Base-by-base conservation (phyloP, 2,888 invertebrate species). In the Apodemia duryi region DNA sequence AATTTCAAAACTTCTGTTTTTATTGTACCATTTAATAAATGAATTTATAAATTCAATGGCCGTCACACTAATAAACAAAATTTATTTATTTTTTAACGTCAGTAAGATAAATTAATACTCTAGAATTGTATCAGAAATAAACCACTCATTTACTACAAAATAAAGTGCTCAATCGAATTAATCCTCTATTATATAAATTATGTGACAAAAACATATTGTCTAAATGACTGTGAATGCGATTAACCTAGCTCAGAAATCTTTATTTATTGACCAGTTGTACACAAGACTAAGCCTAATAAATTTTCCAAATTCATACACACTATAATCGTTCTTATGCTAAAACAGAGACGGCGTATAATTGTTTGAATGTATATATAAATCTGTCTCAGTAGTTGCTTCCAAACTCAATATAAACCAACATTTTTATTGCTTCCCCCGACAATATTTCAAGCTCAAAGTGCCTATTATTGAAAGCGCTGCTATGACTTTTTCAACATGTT, bases 141-240 rank as follows among this genome's bases (percentile, higher is more conserved):
- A 80, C 79, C 79, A 74, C 75, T 77, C 74, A 70, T 61, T 63
- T 65, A 70, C 69, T 73, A 75, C 69, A 73, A 81, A 82, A 86
- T 84, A 84, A 86, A 85, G 84, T 79, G 83, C 77, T 78, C 75
- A 81, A 85, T 84, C 79, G 82, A 77, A 85, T 83, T 82, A 85
- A 86, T 81, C 81, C 79, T 72, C 74, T 73, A 77, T 81, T 79
- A 81, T 79, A 82, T 81, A 83, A 83, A 83, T 82, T 78, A 81
- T 82, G 79, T 86, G 88, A 87, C 88, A 85, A 84, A 84, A 85
- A 88, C 82, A 82, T 77, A 86, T 79, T 78, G 82, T 79, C 74
- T 73, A 66, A 69, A 71, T 73, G 78, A 77, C 74, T 70, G 78
- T 77, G 79, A 71, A 70, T 71, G 73, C 81, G 79, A 84, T 83